Evolutionary conservation across 2,888 invertebrate species (phyloP), one percentile per base, ranked within the genome.

Genomic region (Crossocerus cetratus): DNA sequence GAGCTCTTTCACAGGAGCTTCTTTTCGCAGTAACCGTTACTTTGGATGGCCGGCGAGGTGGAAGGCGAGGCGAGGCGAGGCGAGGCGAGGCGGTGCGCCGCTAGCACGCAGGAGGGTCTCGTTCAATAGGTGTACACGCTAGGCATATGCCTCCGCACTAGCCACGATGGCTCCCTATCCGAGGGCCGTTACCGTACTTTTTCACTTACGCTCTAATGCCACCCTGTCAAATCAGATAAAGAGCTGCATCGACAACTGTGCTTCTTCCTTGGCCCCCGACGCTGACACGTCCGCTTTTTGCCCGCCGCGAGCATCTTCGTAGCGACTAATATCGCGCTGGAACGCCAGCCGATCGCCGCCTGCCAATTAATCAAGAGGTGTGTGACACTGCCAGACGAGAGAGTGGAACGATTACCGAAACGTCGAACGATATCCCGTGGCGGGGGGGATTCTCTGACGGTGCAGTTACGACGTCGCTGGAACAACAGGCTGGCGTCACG

Each of bases 21-120:
- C 60, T 32, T 63, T 44, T 32, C 59, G 69, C 57, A 63, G 68
- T 80, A 80, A 76, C 76, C 78, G 80, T 78, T 78, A 67, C 65
- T 55, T 42, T 3, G 67, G 63, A 76, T 58, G 59, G 65, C 59
- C 42, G 21, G 59, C 63, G 44, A 67, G 53, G 18, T 18, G n/a
- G n/a, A 32, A 32, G 67, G 21, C 42, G 55, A 60, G 45, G 23
- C 32, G 43, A 8, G 70, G 54, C 62, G 59, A 73, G 63, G 58
- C 32, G 55, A 60, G 45, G 23, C 32, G 43, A 8, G 70, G 54
- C 62, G 59, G 58, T 11, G 32, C 42, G 45, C 2, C 49, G 5
- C 14, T n/a, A 14, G 22, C 16, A 49, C 32, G 8, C 42, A 49
- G 56, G 20, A 49, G 49, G n/a, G 49, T 49, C 49, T 49, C 49